Evolutionary conservation across 2,888 invertebrate species (phyloP).

Genomic region (Mesorhabditis sp.): DNA sequence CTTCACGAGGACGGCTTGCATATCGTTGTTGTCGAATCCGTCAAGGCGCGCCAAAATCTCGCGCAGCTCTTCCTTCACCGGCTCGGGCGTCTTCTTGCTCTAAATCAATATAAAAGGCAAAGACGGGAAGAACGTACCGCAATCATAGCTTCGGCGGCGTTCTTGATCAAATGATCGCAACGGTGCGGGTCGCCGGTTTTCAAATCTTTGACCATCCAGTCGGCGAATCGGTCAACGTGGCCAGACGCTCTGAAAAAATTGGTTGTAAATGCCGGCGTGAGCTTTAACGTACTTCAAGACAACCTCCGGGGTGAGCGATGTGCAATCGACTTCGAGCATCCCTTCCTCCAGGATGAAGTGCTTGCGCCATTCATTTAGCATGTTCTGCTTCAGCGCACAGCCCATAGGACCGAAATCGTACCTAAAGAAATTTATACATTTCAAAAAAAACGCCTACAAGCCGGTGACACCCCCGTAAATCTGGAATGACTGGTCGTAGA

Average conservation of each 20-base stretch:
- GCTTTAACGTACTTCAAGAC: slow-evolving; percentile 75
- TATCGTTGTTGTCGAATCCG: slow-evolving; percentile 52
- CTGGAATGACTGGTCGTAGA: slow-evolving; percentile 96
- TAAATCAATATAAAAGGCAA: slow-evolving; percentile 29
- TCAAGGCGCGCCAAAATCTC: slow-evolving; percentile 73
- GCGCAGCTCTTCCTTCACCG: slow-evolving; percentile 71
- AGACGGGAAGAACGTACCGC: slow-evolving; percentile 11
- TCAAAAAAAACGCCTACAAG: slow-evolving; percentile 21
- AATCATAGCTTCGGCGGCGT: slow-evolving; percentile 41
- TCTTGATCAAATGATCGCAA: slow-evolving; percentile 91
- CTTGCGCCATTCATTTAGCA: slow-evolving; percentile 81
- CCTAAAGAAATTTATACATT: slow-evolving; percentile 9
- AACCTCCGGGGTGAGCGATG: slow-evolving; percentile 91
- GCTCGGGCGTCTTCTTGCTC: slow-evolving; percentile 76
- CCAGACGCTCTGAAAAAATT: slow-evolving; percentile 76
- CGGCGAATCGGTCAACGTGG: slow-evolving; percentile 96
- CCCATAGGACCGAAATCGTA: slow-evolving; percentile 99
- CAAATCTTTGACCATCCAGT: slow-evolving; percentile 95
- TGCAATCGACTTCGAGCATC: slow-evolving; percentile 97
- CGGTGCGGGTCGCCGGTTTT: slow-evolving; percentile 95
- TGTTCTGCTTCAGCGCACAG: slow-evolving; percentile 91
- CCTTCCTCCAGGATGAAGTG: slow-evolving; percentile 95
- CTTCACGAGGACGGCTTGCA: slow-evolving; percentile 37
- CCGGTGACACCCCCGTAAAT: slow-evolving; percentile 83
- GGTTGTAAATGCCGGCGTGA: neutral